Base-by-base conservation (phyloP, 2,888 invertebrate genomes). In the Cremastinae sp. region DNA sequence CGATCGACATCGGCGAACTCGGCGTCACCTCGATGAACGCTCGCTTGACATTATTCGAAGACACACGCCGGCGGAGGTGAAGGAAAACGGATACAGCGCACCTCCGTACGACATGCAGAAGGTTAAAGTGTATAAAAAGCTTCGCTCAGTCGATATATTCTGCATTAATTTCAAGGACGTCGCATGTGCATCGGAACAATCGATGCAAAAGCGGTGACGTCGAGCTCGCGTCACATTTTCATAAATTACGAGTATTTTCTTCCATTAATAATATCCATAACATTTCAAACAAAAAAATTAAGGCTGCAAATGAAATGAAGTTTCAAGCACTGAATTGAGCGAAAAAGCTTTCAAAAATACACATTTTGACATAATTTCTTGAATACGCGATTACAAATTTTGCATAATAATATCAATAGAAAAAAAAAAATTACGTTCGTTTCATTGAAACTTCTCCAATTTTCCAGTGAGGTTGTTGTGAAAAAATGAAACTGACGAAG, bases 371-470 rank as follows among this genome's bases (percentile, higher is more conserved):
- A n/a, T n/a, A n/a, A n/a, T n/a, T n/a, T n/a, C n/a, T n/a, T n/a
- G n/a, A n/a, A n/a, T n/a, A n/a, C 28, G 28, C 28, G 5, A 28
- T 2, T 3, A 28, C 28, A 28, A 28, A 28, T 28, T 28, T 3
- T 28, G 2, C 28, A 5, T 28, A 28, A 54, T 45, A 34, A 53
- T n/a, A n/a, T n/a, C n/a, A n/a, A n/a, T n/a, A n/a, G n/a, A n/a
- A n/a, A n/a, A n/a, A n/a, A n/a, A n/a, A n/a, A n/a, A n/a, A n/a
- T n/a, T n/a, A n/a, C n/a, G n/a, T n/a, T n/a, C n/a, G n/a, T 66
- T 73, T 73, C 73, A 73, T 73, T 73, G 65, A 66, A 66, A 59
- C 59, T 59, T 58, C 41, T 41, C 9, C 28, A 51, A n/a, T 74
- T 64, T 62, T 69, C 47, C 62, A 28, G 36, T 38, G 28, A 47